These are phyloP conservation scores for Tragelaphus buxtoni DNA, from an alignment of 2,113 vertebrate genomes.

Conservation along the genomic window DNA sequence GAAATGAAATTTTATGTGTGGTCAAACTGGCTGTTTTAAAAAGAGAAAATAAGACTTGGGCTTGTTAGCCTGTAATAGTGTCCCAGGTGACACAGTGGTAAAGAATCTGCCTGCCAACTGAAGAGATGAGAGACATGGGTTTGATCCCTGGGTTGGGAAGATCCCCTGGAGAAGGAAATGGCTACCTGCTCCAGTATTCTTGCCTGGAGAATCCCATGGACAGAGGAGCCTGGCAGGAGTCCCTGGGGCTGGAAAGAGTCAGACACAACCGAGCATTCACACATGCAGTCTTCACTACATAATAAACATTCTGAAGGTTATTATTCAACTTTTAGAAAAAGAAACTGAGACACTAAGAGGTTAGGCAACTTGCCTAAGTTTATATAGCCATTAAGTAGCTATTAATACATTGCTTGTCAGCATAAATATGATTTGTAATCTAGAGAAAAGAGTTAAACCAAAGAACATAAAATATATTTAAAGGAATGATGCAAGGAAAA, in stretches of 20 bases:
- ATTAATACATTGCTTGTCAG: neutral
- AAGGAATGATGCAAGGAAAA: neutral
- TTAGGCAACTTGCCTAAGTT: neutral
- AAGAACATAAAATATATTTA: neutral
- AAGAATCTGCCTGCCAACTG: neutral
- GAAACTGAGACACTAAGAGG: neutral
- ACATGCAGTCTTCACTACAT: neutral
- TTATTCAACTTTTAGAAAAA: neutral
- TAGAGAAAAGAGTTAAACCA: neutral
- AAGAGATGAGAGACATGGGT: neutral
- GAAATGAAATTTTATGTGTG: neutral
- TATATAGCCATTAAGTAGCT: neutral
- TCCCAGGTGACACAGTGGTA: neutral
- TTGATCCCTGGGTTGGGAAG: neutral
- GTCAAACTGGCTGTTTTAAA: neutral
- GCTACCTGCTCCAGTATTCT: neutral
- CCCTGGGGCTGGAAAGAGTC: neutral
- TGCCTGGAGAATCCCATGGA: neutral
- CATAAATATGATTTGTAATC: neutral
- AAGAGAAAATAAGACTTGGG: neutral
- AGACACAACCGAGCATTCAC: neutral
- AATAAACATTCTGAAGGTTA: neutral
- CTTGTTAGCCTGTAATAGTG: neutral
- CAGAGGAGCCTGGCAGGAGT: neutral
- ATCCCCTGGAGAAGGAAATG: neutral